phyloP scores from a whole-genome alignment of 2,888 invertebrate species.

The Xestia ashworthii region DNA sequence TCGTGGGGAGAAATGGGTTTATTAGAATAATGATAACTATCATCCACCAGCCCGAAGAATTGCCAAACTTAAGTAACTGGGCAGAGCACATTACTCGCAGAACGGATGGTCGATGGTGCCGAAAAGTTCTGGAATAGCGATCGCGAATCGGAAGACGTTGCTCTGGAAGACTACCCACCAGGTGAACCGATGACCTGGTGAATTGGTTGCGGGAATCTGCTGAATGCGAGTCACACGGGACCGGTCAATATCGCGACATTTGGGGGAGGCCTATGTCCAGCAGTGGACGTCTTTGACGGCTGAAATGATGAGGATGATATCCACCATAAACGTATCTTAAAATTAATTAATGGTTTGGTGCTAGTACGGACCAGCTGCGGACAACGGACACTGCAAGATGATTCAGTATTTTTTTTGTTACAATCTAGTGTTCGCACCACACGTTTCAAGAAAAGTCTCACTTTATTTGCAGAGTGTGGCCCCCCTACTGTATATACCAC shows the following conservation, averaged over 20 bases:
- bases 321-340: background rate
- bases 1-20: background rate
- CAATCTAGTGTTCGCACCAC: background rate
- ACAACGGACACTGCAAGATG: background rate
- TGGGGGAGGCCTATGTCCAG: too few relatives aligned
- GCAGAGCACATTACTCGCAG: too few relatives aligned
- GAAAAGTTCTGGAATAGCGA: too few relatives aligned
- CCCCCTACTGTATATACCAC: constrained; percentile 58
- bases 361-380: background rate
- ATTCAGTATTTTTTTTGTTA: background rate
- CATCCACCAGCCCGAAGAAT: background rate
- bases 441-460: constrained; percentile 10
- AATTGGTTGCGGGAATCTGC: too few relatives aligned
- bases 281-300: too few relatives aligned
- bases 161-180: too few relatives aligned
- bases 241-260: too few relatives aligned
- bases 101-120: too few relatives aligned
- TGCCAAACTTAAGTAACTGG: too few relatives aligned
- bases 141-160: too few relatives aligned
- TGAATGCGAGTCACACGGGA: too few relatives aligned
- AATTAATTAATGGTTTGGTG: background rate
- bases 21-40: background rate
- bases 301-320: background rate
- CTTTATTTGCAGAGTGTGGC: background rate
- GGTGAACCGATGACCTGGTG: too few relatives aligned